Percentiles rank a stretch among this genome's conserved stretches.
Conservation (phyloP, 2,797 vertebrate genomes). For the Sebastes iracundus region DNA sequence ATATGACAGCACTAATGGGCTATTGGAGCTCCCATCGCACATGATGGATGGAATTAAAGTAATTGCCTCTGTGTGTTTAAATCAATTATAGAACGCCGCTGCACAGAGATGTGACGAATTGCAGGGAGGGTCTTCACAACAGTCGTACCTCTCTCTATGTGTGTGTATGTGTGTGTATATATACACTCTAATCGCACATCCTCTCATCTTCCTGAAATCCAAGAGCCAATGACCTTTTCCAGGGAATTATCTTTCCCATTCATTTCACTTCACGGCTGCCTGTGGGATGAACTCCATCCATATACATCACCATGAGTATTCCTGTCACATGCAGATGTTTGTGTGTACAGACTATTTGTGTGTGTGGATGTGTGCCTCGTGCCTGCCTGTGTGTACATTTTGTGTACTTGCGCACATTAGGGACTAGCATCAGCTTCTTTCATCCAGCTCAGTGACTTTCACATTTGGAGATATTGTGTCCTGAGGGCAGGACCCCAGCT, state of each 20-base stretch:
- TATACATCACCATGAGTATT: neutral
- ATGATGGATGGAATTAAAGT: slow-evolving; percentile 78
- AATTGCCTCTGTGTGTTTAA: slow-evolving; percentile 77
- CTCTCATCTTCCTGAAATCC: slow-evolving; percentile 41
- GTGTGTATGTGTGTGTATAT: slow-evolving; percentile 6
- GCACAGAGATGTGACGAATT: slow-evolving; percentile 53
- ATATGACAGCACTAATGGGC: slow-evolving; percentile 72
- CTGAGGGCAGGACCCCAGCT: slow-evolving; percentile 27
- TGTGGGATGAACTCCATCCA: slow-evolving; percentile 11
- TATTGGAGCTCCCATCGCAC: slow-evolving; percentile 64
- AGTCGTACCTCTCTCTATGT: slow-evolving; percentile 7
- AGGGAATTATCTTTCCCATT: slow-evolving; percentile 51
- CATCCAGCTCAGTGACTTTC: slow-evolving; percentile 45
- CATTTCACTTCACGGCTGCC: slow-evolving; percentile 39
- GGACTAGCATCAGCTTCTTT: slow-evolving; percentile 28
- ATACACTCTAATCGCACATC: neutral
- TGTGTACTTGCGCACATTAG: slow-evolving; percentile 24
- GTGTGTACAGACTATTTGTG: neutral
- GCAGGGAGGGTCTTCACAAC: slow-evolving; percentile 38
- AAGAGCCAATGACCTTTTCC: slow-evolving; percentile 56
- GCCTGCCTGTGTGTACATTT: neutral
- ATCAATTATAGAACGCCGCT: slow-evolving; percentile 64
- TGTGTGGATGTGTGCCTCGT: neutral
- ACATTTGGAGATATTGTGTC: slow-evolving; percentile 47
- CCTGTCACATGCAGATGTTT: slow-evolving; percentile 25